Base-by-base conservation (phyloP, 64 coral and sea anemone species). In the Trachythela sp. region DNA sequence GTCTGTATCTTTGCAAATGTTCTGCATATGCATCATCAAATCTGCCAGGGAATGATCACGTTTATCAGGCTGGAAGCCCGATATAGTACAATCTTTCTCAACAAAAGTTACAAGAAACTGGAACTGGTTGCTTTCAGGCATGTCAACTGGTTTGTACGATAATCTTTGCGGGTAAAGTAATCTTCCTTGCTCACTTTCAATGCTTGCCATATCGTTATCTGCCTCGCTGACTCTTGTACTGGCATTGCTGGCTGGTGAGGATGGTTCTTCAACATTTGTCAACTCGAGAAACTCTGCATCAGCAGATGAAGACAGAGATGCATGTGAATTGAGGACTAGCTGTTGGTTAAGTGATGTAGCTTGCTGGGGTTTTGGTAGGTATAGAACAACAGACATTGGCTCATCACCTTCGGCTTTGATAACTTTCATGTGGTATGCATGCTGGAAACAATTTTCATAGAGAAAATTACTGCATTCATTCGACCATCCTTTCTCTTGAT, bases 41-140 rank as follows among this genome's bases (percentile, higher is more conserved):
- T 80, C 75, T 80, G 75, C 2, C 37, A 80, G 37, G 20, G 75
- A 80, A 36, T 80, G 9, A 30, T 80, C 75, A 80, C 75, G 2
- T 30, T 80, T 80, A 17, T 80, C 75, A 29, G 75, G 31, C 30
- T 34, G 26, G 34, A 15, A 35, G 37, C 75, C 75, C 2, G 20
- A 80, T 15, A 80, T 80, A 15, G 34, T 80, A 30, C 75, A 80
- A 80, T 80, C 75, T 18, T 80, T 80, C 4, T 80, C 75, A 37
- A 80, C 75, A 36, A 34, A 80, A 11, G 27, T 80, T 17, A 80
- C 75, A 35, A 30, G 20, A 2, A 80, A 80, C 31, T 80, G 75
- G 17, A 80, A 80, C 20, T 36, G 20, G 1, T 10, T 18, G 31
- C 20, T 37, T 9, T 39, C 30, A 1, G 75, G 75, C 31, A 37